A percentile compares a stretch with the other conserved stretches of the same genome.
These are phyloP conservation scores for Vespertilio murinus DNA, from an alignment of 2,797 vertebrate genomes.

Conservation along the genomic window DNA sequence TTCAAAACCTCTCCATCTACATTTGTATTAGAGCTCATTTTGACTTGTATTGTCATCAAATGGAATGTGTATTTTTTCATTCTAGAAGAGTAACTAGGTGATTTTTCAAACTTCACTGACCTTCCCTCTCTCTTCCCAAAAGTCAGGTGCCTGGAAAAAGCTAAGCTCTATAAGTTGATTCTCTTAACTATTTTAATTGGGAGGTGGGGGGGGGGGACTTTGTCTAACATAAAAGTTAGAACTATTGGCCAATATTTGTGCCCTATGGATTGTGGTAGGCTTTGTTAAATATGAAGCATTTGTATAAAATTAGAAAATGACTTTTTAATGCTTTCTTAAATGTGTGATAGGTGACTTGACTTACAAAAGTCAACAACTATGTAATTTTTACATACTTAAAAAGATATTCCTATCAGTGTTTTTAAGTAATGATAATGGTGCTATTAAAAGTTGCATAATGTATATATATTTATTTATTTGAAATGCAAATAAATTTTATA, in stretches of 20 bases:
- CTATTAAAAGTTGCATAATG: slow-evolving; percentile 63
- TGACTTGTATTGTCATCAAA: background rate
- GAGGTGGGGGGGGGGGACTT: background rate
- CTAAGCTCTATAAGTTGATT: slow-evolving; percentile 2
- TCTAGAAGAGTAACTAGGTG: background rate
- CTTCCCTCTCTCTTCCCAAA: background rate
- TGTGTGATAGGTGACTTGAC: slow-evolving; percentile 77
- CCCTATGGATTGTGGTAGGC: background rate
- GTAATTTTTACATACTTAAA: slow-evolving; percentile 55
- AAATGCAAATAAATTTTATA: slow-evolving; percentile 66
- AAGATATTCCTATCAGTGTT: slow-evolving; percentile 57
- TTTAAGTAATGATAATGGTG: slow-evolving; percentile 57
- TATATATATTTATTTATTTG: slow-evolving; percentile 83
- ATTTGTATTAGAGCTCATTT: slow-evolving; percentile 86
- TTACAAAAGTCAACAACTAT: slow-evolving; percentile 73
- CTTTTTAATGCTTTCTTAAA: slow-evolving; percentile 57
- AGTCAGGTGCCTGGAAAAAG: slow-evolving; percentile 28
- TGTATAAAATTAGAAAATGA: slow-evolving; percentile 27
- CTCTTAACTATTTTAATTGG: background rate
- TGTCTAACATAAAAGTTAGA: slow-evolving; percentile 40
- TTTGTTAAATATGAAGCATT: slow-evolving; percentile 63
- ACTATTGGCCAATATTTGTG: slow-evolving; percentile 66
- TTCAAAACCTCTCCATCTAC: slow-evolving; percentile 91
- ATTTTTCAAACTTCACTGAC: background rate
- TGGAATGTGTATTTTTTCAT: slow-evolving; percentile 24